These are phyloP conservation scores for Ursus arctos DNA, from an alignment of 2,113 vertebrate species.

Conservation along the genomic window DNA sequence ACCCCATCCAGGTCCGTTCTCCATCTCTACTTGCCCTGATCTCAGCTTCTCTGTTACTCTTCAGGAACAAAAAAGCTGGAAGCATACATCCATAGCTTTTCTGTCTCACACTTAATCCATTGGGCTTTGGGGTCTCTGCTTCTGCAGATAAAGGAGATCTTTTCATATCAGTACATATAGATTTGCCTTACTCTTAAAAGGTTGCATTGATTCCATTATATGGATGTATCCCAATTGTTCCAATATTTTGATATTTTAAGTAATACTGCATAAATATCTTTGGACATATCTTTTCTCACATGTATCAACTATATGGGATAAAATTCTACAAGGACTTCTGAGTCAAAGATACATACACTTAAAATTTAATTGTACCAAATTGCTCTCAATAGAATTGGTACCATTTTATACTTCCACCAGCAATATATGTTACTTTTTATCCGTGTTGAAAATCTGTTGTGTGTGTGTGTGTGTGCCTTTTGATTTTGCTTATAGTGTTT, in stretches of 20 bases:
- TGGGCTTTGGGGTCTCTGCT: background rate
- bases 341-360: background rate
- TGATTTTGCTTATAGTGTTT: background rate
- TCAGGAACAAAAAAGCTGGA: background rate
- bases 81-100: background rate
- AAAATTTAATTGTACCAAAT: background rate
- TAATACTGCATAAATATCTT: background rate
- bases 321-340: background rate
- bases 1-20: background rate
- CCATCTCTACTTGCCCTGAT: background rate
- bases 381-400: background rate
- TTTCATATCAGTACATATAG: background rate
- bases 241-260: conserved; percentile 38
- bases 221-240: background rate
- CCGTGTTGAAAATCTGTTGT: background rate
- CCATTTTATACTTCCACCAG: background rate
- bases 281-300: background rate
- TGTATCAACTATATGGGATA: background rate
- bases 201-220: background rate
- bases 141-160: background rate
- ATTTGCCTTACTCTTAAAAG: background rate
- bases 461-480: background rate
- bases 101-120: background rate
- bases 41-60: background rate
- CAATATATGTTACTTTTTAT: background rate